These are phyloP conservation scores for Aramus guarauna DNA, from an alignment of 2,113 vertebrate species.

Conservation along the genomic window DNA sequence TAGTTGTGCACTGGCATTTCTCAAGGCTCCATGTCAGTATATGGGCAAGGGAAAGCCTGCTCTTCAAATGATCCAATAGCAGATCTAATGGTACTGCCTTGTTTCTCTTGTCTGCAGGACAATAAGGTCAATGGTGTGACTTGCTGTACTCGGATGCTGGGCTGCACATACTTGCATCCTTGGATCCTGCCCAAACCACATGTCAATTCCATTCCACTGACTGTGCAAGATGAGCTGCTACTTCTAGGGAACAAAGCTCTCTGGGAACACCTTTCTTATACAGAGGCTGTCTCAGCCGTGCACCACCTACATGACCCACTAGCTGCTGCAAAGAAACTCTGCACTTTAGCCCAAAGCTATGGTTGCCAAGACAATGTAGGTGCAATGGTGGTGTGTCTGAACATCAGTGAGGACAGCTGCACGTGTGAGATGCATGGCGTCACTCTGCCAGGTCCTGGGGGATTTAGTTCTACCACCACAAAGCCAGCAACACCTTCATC, in stretches of 20 bases:
- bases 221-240: constrained; percentile 89
- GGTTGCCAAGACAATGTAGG: constrained; percentile 94
- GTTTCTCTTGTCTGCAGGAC: constrained; percentile 79
- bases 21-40: not conserved
- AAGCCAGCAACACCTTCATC: constrained; percentile 82
- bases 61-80: not conserved
- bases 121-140: constrained; percentile 98
- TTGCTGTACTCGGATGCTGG: constrained; percentile 93
- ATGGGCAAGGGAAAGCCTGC: not conserved
- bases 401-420: constrained; percentile 86
- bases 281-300: constrained; percentile 85
- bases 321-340: constrained; percentile 92
- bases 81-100: not conserved
- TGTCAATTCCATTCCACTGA: constrained; percentile 84
- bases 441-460: constrained; percentile 69
- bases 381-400: constrained; percentile 87
- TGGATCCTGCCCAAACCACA: constrained; percentile 94
- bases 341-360: constrained; percentile 93
- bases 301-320: constrained; percentile 84
- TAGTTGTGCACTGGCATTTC: not conserved
- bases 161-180: constrained; percentile 92
- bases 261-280: constrained; percentile 87
- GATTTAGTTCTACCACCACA: constrained; percentile 59
- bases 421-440: constrained; percentile 84
- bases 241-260: constrained; percentile 92